Evolutionary conservation across 1,140 invertebrate species (phyloP), one percentile per base, ranked within the genome.

Genomic region (Musca vetustissima): DNA sequence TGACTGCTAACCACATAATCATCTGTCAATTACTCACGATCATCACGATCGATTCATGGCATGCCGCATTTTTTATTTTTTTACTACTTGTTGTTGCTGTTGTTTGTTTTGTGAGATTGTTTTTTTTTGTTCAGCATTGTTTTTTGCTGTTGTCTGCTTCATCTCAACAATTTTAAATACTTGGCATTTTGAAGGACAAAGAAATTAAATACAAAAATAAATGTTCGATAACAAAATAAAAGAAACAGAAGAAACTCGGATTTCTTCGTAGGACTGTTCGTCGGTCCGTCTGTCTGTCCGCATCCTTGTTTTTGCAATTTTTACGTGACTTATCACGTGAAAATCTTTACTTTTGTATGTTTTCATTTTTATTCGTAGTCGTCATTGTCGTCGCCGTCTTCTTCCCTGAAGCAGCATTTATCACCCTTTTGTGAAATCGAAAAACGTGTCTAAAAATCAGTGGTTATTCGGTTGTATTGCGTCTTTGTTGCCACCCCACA

Each of bases 11-110:
- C 24, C 24, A n/a, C n/a, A 59, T 28, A 59, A 59, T 59, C 24
- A 59, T 28, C 14, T 59, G 55, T 17, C 55, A 59, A 59, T 59
- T 59, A 59, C 55, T 59, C 55, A 59, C 55, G 55, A 59, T 59
- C 55, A 59, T 59, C 24, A 59, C 24, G 55, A 59, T 59, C 55
- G 55, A 43, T 43, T 43, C 36, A 43, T 43, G 36, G 36, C 36
- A 43, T 43, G 36, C 36, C 36, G 36, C 36, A 43, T 9, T 43
- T 43, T 43, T 43, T 43, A n/a, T n/a, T n/a, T n/a, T n/a, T n/a
- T n/a, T n/a, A n/a, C n/a, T n/a, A n/a, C n/a, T n/a, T n/a, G n/a
- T n/a, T n/a, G n/a, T n/a, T n/a, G n/a, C n/a, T 59, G 25, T 15
- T n/a, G 25, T 59, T 59, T 59, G 55, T 59, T 52, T n/a, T 59